Evolutionary conservation across 1,140 invertebrate genomes (phyloP), one percentile per base, ranked within the genome.

Genomic region (Belonocnema kinseyi): DNA sequence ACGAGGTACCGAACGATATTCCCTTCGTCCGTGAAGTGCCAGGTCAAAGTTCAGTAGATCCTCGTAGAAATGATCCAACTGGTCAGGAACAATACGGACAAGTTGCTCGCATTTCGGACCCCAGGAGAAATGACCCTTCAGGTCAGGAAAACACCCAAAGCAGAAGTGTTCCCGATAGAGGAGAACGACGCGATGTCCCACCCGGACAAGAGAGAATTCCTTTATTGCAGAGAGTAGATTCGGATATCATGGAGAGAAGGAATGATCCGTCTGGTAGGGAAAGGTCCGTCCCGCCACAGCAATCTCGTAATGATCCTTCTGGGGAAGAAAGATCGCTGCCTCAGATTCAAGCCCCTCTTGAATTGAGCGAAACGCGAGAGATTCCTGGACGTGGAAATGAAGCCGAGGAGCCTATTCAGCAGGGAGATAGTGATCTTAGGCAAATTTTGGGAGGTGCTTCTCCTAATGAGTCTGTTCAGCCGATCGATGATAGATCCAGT

Each of bases 1-100:
- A 92, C 17, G 91, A 92, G 78, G 90, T 90, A 16, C 90, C 91
- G 17, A 90, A 86, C 14, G 91, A 92, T 80, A 92, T 92, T 80
- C 91, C 91, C 2, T 92, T 92, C 46, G 50, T 90, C 46, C 84
- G 90, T 0, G 90, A 92, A 75, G 90, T 92, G 1, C 91, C 90
- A 0, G 91, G 91, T 1, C 91, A 92, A 73, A 91, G 87, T 54
- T 85, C 85, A 3, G 79, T 86, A 13, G 90, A 91, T 83, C 85
- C 86, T 8, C 84, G 89, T 0, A 88, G 91, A 46, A 91, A 91
- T 53, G 90, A 90, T 81, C 90, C 91, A 0, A 91, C 91, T 3
- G 90, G 91, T 6, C 89, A 91, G 74, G 90, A 92, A 50, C 87
- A 91, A 12, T 88, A 90, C 17, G 71, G 88, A 8, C 89, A 90